Conservation (phyloP, 2,797 vertebrate genomes). For the Macropodus opercularis region DNA sequence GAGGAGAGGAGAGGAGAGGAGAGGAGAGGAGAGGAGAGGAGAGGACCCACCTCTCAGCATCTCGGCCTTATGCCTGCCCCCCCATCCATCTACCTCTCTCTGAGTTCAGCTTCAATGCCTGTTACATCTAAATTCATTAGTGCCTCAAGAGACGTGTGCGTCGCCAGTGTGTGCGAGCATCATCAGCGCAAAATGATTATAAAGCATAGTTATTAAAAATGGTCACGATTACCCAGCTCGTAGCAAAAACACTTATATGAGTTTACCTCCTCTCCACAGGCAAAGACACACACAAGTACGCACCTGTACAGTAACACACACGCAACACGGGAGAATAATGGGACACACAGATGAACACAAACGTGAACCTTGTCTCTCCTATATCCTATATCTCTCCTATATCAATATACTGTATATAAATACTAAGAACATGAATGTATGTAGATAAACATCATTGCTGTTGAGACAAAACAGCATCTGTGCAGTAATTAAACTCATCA, state of each 20-base stretch:
- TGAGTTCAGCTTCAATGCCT: conserved; percentile 76
- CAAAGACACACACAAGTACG: conserved; percentile 52
- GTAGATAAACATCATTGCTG: too few species aligned
- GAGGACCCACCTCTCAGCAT: too few species aligned
- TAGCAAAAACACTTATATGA: conserved; percentile 77
- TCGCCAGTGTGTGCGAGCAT: conserved; percentile 33
- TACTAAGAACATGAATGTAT: too few species aligned
- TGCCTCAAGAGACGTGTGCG: conserved; percentile 65
- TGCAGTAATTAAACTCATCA: too few species aligned
- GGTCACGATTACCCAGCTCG: conserved; percentile 75
- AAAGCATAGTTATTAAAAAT: conserved; percentile 81
- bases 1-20: conserved; percentile 15
- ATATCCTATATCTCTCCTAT: too few species aligned
- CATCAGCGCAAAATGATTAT: conserved; percentile 79
- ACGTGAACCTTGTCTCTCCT: conserved; percentile 52
- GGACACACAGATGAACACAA: conserved; percentile 16
- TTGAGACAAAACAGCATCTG: too few species aligned
- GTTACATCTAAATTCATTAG: conserved; percentile 81
- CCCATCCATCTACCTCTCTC: conserved; percentile 62
- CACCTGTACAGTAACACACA: conserved; percentile 15
- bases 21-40: too few species aligned
- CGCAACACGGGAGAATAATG: conserved; percentile 14
- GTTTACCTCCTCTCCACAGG: conserved; percentile 72
- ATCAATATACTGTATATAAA: too few species aligned
- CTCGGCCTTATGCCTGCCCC: too few species aligned